phyloP scores from a whole-genome alignment of 1,140 invertebrate genomes.

The Drosophila suzukii region DNA sequence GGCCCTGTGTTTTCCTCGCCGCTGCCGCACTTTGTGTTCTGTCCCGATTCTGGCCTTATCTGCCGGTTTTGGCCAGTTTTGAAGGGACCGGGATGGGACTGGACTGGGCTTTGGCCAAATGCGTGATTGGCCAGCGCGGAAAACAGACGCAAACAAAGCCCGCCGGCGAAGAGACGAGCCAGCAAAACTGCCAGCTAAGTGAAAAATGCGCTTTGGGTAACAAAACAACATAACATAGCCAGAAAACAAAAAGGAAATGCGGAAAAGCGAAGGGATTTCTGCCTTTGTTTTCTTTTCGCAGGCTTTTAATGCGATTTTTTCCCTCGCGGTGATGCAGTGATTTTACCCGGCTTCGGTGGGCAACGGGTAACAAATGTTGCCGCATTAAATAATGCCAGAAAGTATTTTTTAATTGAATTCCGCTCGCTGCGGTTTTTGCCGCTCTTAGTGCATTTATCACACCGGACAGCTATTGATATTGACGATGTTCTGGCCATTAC shows the following conservation, averaged over 20 bases:
- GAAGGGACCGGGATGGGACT: background rate
- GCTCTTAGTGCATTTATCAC: constrained; percentile 39
- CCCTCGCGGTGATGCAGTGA: constrained; percentile 44
- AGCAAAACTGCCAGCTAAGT: constrained; percentile 51
- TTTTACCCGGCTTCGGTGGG: constrained; percentile 45
- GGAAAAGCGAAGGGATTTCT: constrained; percentile 29
- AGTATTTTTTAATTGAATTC: constrained; percentile 70
- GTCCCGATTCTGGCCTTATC: constrained; percentile 38
- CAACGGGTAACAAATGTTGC: constrained; percentile 56
- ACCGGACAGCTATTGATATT: constrained; percentile 52
- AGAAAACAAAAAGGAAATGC: constrained; percentile 25
- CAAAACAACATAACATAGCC: constrained; percentile 35
- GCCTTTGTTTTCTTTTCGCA: constrained; percentile 58
- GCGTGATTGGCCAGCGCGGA: constrained; percentile 72
- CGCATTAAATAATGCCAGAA: constrained; percentile 49
- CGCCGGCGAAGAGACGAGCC: constrained; percentile 39
- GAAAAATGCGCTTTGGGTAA: constrained; percentile 59
- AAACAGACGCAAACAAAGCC: constrained; percentile 50
- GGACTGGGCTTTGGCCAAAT: constrained; percentile 55
- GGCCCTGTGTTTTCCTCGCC: constrained; percentile 4
- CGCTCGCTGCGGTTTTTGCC: constrained; percentile 26
- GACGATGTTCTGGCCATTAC: constrained; percentile 16
- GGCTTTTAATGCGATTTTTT: constrained; percentile 57
- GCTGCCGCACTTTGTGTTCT: background rate
- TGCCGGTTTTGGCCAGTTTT: constrained; percentile 48